Evolutionary conservation across 1,140 invertebrate genomes (phyloP).

Genomic region (Dendrolimus punctatus): DNA sequence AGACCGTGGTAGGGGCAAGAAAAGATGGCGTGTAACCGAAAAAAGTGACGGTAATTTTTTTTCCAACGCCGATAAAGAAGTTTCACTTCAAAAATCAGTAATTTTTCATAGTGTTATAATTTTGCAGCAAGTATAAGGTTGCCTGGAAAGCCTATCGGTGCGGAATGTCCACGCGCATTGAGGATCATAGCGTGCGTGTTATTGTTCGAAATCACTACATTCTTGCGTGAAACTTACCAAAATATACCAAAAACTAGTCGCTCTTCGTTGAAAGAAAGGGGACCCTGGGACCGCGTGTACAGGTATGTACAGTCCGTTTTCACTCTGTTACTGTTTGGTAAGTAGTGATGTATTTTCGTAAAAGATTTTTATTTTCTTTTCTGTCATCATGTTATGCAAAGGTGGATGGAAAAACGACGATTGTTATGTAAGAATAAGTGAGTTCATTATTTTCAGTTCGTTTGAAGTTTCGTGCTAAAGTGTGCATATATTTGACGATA

Average conservation of each 20-base stretch:
- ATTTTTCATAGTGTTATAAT: conserved; percentile 1
- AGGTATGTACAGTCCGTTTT: conserved; percentile 57
- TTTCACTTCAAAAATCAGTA: too few relatives aligned
- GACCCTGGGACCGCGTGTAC: conserved; percentile 85
- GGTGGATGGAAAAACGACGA: conserved; percentile 69
- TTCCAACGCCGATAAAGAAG: too few relatives aligned
- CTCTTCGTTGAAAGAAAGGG: conserved; percentile 79
- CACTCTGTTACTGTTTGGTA: conserved; percentile 29
- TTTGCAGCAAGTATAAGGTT: conserved; percentile 87
- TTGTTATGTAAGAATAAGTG: conserved; percentile 69
- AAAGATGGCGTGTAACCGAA: too few relatives aligned
- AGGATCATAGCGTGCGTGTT: conserved; percentile 94
- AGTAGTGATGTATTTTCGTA: conserved; percentile 51
- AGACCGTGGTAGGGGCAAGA: too few relatives aligned
- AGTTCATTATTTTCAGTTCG: conserved; percentile 62
- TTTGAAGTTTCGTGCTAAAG: conserved; percentile 47
- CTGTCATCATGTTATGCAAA: conserved; percentile 66
- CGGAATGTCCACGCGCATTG: conserved; percentile 90
- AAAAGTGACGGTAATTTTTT: too few relatives aligned
- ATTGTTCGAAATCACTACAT: conserved; percentile 96
- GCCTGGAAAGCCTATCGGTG: conserved; percentile 79
- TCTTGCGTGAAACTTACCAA: conserved; percentile 96
- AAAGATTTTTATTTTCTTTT: conserved; percentile 48
- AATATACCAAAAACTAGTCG: conserved; percentile 82
- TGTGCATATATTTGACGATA: conserved; percentile 59